Evolutionary conservation across 1,140 invertebrate species (phyloP), one percentile per base, ranked within the genome.

Genomic region (Thaumatotibia leucotreta): DNA sequence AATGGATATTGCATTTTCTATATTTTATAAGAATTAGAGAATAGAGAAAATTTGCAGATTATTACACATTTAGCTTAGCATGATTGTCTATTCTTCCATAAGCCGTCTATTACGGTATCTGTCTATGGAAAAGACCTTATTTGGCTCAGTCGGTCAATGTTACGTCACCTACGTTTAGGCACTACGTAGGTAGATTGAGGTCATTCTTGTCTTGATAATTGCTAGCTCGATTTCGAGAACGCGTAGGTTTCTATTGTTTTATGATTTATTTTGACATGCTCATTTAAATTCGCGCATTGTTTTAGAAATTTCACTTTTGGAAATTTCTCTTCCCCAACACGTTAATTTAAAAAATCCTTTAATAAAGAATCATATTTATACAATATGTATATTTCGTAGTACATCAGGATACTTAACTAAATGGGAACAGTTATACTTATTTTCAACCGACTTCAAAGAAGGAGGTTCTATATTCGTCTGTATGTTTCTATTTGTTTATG

Each of bases 181-280:
- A 11, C 23, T 23, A 24, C n/a, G 50, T 58, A 58, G 52, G 52
- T 14, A 58, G 23, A 58, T 31, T 4, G 52, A 58, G 52, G 52
- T 31, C 52, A 58, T 23, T 3, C 39, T 20, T 1, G n/a, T n/a
- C n/a, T 45, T 45, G 39, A n/a, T 58, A 58, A 58, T 58, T n/a
- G 52, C 14, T 24, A 11, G 23, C 22, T 27, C 52, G 52, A 58
- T 29, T 27, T 58, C 17, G 14, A 58, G 33, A 27, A 17, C 17
- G 52, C 52, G 52, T 58, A 58, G 52, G 52, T 24, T 58, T 58
- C n/a, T 24, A 58, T 58, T 58, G 52, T 58, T 58, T 58, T 58
- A 14, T 31, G 27, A 58, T 58, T 14, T 45, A 20, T 45, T n/a
- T 20, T 20, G 39, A 45, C 5, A 39, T 45, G 39, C 39, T 45